Base-by-base conservation (phyloP, 30 jellyfish, hydroid and myxozoan species). In the Clytia hemisphaerica region DNA sequence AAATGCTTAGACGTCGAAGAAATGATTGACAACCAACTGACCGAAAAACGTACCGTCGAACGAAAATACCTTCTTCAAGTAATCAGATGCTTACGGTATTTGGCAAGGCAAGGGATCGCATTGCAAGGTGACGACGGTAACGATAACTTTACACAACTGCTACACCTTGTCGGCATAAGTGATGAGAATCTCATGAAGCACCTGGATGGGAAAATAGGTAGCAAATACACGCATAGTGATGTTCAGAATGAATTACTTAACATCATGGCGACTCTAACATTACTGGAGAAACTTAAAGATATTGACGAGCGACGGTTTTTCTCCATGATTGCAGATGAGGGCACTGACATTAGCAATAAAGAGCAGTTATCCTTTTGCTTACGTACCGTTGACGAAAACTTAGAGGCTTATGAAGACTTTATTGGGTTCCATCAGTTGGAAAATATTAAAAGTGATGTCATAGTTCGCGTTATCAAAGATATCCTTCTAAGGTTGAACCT, bases 91-190 rank as follows among this genome's bases (percentile, higher is more conserved):
- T 9, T 48, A 48, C 61, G 61, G 21, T 48, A 48, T 32, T 2
- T 48, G 6, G 61, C 27, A 58, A 35, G 71, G 2, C 61, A 58
- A 58, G 71, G 71, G 28, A 58, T 58, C 19, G 71, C 71, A n/a
- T 12, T 58, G 42, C 71, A 58, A 58, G 71, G 71, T 31, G 27
- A 58, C 49, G 71, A 58, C 38, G 61, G 49, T 25, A 58, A 58
- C 28, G 49, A 58, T 36, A 4, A 3, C n/a, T 58, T 58, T 24
- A 58, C 38, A 4, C 61, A 58, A 58, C 49, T 58, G 38, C 28
- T 58, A 36, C 71, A 42, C 71, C 71, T 58, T 25, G 6, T 58
- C 28, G 71, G 42, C 18, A 58, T 42, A 58, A 24, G 28, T 25
- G 38, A 58, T 18, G 28, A 58, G 4, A 58, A 58, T 3, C 22